Evolutionary conservation across 2,888 invertebrate genomes (phyloP).

Genomic region (Balanococcus diminutus): DNA sequence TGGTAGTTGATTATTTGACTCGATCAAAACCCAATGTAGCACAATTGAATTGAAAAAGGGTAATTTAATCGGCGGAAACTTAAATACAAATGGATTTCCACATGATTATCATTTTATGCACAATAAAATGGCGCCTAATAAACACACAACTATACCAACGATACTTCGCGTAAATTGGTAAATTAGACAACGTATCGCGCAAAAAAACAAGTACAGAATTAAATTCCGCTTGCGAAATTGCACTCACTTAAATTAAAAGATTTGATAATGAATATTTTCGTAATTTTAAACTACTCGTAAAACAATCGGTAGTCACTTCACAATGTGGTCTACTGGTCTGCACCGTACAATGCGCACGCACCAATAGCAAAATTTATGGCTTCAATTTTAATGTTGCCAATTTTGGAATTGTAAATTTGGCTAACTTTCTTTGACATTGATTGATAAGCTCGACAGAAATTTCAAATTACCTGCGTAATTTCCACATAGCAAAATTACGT

Average conservation of each 20-base stretch:
- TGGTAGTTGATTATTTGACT: not conserved
- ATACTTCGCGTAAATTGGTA: not conserved
- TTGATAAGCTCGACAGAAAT: not conserved
- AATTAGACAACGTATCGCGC: not conserved
- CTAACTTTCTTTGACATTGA: not conserved
- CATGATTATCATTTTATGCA: slow-evolving; percentile 53
- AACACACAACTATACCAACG: not conserved
- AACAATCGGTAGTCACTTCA: slow-evolving; percentile 35
- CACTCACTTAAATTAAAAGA: not conserved
- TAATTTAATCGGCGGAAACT: not conserved
- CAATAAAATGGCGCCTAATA: slow-evolving; percentile 52
- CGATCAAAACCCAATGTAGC: not conserved
- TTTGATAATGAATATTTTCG: slow-evolving; percentile 19
- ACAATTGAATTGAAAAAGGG: not conserved
- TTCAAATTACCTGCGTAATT: not conserved
- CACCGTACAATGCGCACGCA: slow-evolving; percentile 52
- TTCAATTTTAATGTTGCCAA: slow-evolving; percentile 17
- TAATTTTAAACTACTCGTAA: slow-evolving; percentile 43
- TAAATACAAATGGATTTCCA: slow-evolving; percentile 38
- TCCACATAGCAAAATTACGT: not conserved
- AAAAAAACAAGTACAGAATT: not conserved
- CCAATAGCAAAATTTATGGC: slow-evolving; percentile 45
- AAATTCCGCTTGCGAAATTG: not conserved
- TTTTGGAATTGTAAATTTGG: slow-evolving; percentile 3
- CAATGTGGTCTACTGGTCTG: slow-evolving; percentile 52